These are phyloP conservation scores for Zaprionus camerounensis DNA, from an alignment of 1,140 invertebrate genomes.

Conservation along the genomic window DNA sequence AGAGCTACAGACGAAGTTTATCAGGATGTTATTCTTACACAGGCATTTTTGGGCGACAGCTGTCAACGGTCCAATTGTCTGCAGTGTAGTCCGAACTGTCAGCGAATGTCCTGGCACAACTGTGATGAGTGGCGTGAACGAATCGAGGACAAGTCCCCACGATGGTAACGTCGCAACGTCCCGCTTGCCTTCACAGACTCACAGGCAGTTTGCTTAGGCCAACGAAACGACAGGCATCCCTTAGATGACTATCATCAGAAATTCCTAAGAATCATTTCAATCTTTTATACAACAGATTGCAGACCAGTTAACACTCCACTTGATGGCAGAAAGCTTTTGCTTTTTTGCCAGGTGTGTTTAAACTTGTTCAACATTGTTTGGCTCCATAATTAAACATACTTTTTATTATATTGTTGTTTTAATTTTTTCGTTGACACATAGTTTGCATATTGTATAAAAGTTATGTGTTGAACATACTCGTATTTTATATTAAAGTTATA, in stretches of 20 bases:
- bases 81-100: background rate
- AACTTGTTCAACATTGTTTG: conserved; percentile 4
- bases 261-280: background rate
- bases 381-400: background rate
- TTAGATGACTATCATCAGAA: background rate
- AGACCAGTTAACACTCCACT: background rate
- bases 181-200: background rate
- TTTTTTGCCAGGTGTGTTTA: background rate
- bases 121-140: conserved; percentile 1
- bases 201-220: background rate
- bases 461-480: conserved; percentile 5
- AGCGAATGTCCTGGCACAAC: conserved; percentile 9
- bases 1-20: conserved; percentile 2
- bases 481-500: conserved; percentile 15
- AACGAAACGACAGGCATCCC: background rate
- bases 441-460: background rate
- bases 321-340: background rate
- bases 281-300: background rate
- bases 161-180: background rate
- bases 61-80: conserved; percentile 2
- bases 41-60: conserved; percentile 8
- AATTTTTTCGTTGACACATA: background rate
- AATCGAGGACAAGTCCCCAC: conserved; percentile 1
- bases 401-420: background rate
- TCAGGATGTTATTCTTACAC: conserved; percentile 7